phyloP scores from a whole-genome alignment of 2,888 invertebrate genomes.

The Metacarcinus magister region DNA sequence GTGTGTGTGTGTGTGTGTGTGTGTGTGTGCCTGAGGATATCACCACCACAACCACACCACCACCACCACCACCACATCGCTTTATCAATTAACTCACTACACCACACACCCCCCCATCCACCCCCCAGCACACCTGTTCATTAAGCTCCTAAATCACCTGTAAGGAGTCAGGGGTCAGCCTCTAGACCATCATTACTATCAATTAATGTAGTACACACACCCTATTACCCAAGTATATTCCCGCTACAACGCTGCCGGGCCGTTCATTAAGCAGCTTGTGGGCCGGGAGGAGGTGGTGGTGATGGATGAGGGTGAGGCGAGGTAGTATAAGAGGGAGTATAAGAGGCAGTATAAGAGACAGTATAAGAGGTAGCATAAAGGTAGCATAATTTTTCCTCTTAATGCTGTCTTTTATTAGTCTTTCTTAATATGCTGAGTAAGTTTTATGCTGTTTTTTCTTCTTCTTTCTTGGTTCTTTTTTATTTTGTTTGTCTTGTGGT shows the following conservation, averaged over 20 bases:
- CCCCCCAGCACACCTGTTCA: background rate
- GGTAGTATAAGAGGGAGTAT: background rate
- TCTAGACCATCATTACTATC: background rate
- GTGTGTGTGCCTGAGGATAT: background rate
- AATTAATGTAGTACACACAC: background rate
- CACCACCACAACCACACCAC: background rate
- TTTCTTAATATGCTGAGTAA: too few relatives aligned
- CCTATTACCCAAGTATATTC: background rate
- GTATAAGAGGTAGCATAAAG: too few relatives aligned
- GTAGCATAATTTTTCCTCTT: too few relatives aligned
- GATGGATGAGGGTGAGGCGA: background rate
- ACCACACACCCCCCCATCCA: background rate
- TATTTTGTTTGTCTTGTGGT: too few relatives aligned
- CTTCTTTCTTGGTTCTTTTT: too few relatives aligned
- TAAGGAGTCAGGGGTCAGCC: background rate
- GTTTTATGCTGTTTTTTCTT: too few relatives aligned
- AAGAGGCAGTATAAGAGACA: too few relatives aligned
- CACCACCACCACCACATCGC: background rate
- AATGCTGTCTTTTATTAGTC: too few relatives aligned
- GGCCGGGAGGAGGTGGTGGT: background rate
- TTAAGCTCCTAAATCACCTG: conserved; percentile 20
- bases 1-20: conserved; percentile 65
- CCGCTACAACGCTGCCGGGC: background rate
- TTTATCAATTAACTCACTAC: background rate
- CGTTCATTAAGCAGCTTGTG: background rate